Conservation (phyloP, 2,797 vertebrate genomes). For the Channa striata region DNA sequence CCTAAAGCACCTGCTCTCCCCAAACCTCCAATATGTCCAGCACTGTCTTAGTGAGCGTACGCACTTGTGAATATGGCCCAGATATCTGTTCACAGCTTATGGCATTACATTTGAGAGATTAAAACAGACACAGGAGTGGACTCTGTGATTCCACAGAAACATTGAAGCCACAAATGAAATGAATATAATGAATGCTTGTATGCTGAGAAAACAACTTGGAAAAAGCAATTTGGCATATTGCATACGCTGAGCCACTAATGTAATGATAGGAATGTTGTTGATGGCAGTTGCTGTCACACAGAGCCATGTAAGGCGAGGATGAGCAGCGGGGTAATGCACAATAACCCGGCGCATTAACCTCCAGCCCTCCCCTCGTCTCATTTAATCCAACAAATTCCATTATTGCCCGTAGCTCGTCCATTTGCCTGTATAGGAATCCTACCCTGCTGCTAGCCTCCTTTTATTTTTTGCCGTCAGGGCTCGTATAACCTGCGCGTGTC, state of each 20-base stretch:
- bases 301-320: conserved; percentile 78
- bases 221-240: conserved; percentile 85
- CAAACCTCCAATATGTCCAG: conserved; percentile 70
- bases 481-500: conserved; percentile 62
- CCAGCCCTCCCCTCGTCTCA: conserved; percentile 47
- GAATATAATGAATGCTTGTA: conserved; percentile 69
- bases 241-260: conserved; percentile 73
- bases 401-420: conserved; percentile 71
- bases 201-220: conserved; percentile 50
- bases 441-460: conserved; percentile 53
- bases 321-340: conserved; percentile 79
- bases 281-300: conserved; percentile 71
- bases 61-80: conserved; percentile 74
- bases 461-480: conserved; percentile 61
- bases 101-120: conserved; percentile 74
- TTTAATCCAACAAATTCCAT: conserved; percentile 85
- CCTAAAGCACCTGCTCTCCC: conserved; percentile 53
- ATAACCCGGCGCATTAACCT: conserved; percentile 82
- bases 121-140: conserved; percentile 69
- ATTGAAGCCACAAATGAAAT: conserved; percentile 67
- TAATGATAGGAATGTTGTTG: conserved; percentile 76
- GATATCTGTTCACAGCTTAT: conserved; percentile 76
- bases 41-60: conserved; percentile 28
- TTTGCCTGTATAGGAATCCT: conserved; percentile 71
- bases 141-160: conserved; percentile 62